phyloP scores from a whole-genome alignment of 2,888 invertebrate species.

The Dromius quadrimaculatus region DNA sequence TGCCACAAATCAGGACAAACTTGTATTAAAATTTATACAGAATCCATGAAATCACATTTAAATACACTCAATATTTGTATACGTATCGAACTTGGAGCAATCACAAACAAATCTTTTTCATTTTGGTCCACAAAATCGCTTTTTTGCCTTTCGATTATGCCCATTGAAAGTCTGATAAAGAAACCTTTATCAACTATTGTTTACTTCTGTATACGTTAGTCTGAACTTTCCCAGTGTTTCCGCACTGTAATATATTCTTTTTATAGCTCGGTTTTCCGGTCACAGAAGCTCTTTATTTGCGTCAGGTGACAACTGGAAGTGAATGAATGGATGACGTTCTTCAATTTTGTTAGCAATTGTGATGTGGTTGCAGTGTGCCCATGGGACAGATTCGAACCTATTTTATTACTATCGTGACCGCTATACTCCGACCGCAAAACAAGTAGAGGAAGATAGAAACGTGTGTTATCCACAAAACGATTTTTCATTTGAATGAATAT shows the following conservation, averaged over 20 bases:
- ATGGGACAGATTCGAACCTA: not conserved
- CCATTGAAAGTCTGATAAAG: slow-evolving; percentile 15
- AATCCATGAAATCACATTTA: too few relatives aligned
- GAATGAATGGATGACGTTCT: slow-evolving; percentile 40
- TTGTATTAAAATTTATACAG: too few relatives aligned
- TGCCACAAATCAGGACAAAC: too few relatives aligned
- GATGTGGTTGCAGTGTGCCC: slow-evolving; percentile 5
- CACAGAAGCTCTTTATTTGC: slow-evolving; percentile 43
- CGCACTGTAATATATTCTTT: slow-evolving; percentile 49
- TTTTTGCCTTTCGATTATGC: slow-evolving; percentile 18
- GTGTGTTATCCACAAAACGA: too few relatives aligned
- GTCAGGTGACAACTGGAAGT: slow-evolving; percentile 43
- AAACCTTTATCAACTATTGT: slow-evolving; percentile 42
- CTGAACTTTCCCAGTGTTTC: slow-evolving; percentile 45
- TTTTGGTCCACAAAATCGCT: not conserved
- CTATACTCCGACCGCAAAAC: too few relatives aligned
- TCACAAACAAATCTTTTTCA: slow-evolving; percentile 11
- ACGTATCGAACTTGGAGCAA: too few relatives aligned
- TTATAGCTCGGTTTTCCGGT: slow-evolving; percentile 47
- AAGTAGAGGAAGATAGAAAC: too few relatives aligned
- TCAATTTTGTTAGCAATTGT: slow-evolving; percentile 38
- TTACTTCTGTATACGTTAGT: slow-evolving; percentile 43
- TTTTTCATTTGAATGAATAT: too few relatives aligned
- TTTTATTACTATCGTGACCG: too few relatives aligned
- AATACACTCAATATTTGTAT: too few relatives aligned